Percentiles rank a stretch among this genome's conserved stretches.
These are phyloP conservation scores for Drosophila kohkoa DNA, from an alignment of 1,140 invertebrate genomes.

Conservation along the genomic window DNA sequence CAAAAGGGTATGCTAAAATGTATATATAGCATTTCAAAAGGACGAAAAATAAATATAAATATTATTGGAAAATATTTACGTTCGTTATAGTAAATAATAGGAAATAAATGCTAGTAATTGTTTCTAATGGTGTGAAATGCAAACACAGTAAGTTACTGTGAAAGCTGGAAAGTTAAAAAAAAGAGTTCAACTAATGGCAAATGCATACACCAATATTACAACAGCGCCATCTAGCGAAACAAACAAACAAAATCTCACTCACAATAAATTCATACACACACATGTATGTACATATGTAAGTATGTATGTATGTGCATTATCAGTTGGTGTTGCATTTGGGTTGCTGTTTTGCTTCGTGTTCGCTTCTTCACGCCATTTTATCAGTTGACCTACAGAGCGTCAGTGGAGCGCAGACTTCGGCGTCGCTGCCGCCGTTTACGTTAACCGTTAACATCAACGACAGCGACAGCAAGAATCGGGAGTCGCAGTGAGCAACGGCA, in stretches of 20 bases:
- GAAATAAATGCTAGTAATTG: neutral
- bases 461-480: neutral
- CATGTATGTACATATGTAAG: neutral
- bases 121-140: conserved; percentile 31
- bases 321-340: conserved; percentile 40
- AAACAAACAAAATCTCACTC: conserved; percentile 1
- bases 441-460: neutral
- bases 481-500: neutral
- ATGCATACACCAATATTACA: conserved; percentile 26
- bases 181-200: conserved; percentile 35
- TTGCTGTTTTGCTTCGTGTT: conserved; percentile 45
- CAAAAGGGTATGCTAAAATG: neutral
- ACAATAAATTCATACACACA: conserved; percentile 3
- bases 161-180: conserved; percentile 24
- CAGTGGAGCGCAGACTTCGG: conserved; percentile 20
- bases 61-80: neutral
- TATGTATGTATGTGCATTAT: conserved; percentile 22
- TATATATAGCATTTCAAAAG: neutral
- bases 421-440: neutral
- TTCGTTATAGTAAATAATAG: neutral
- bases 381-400: conserved; percentile 74
- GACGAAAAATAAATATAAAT: neutral
- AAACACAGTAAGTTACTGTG: conserved; percentile 39
- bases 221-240: conserved; percentile 42
- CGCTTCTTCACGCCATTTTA: conserved; percentile 60